phyloP scores from a whole-genome alignment of 2,888 invertebrate species.

The Zele albiditarsus region DNA sequence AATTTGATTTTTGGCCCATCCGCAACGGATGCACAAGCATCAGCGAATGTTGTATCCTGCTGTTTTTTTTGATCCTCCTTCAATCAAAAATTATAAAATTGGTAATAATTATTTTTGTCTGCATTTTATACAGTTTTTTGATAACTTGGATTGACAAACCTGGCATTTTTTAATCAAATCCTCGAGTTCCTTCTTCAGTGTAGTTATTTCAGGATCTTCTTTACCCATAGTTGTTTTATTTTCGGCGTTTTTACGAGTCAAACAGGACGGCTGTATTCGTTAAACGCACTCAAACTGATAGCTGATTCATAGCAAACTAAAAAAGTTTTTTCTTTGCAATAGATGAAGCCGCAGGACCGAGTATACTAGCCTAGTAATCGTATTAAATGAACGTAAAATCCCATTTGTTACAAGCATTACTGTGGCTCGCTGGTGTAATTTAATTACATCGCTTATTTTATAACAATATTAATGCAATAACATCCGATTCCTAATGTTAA shows the following conservation, averaged over 20 bases:
- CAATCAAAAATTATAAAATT: slow-evolving; percentile 3
- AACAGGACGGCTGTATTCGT: slow-evolving; percentile 19
- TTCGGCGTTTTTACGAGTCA: slow-evolving; percentile 9
- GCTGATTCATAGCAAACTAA: slow-evolving; percentile 54
- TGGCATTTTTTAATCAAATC: slow-evolving; percentile 86
- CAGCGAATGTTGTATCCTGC: slow-evolving; percentile 83
- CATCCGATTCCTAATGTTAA: neutral
- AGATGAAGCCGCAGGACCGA: slow-evolving; percentile 66
- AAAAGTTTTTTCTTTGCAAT: slow-evolving; percentile 56
- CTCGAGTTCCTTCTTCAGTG: slow-evolving; percentile 86
- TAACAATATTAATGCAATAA: slow-evolving; percentile 43
- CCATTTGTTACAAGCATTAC: slow-evolving; percentile 67
- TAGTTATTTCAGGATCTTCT: slow-evolving; percentile 86
- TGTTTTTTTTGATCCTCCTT: slow-evolving; percentile 87
- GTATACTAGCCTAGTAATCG: slow-evolving; percentile 69
- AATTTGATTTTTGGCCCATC: slow-evolving; percentile 84
- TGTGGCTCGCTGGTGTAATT: slow-evolving; percentile 60
- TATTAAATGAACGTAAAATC: slow-evolving; percentile 68
- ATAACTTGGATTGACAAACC: slow-evolving; percentile 72
- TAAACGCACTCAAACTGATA: slow-evolving; percentile 51
- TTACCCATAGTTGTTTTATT: slow-evolving; percentile 79
- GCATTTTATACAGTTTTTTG: neutral
- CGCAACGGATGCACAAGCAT: slow-evolving; percentile 80
- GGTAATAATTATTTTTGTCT: neutral
- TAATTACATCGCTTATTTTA: slow-evolving; percentile 58